A percentile compares a stretch with the other conserved stretches of the same genome.
Evolutionary conservation across 37 sponge, comb jelly and placozoan genomes (phyloP).

Genomic region (Agelas oroides): DNA sequence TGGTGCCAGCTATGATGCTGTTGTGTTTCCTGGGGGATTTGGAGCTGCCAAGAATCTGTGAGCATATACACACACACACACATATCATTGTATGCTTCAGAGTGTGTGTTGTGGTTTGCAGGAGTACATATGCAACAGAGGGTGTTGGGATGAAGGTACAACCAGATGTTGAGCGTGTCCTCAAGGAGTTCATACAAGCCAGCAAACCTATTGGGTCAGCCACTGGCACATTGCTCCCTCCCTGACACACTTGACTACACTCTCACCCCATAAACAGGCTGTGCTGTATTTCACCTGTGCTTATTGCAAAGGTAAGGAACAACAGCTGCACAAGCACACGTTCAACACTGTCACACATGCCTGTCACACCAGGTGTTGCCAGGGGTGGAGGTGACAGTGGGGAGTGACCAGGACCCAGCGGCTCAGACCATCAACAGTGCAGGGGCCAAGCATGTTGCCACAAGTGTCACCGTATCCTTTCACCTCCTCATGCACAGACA

Average conservation of each 20-base stretch:
- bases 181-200: slow-evolving; percentile 66
- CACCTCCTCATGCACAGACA: too few relatives aligned
- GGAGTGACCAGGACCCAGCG: slow-evolving; percentile 69
- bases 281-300: slow-evolving; percentile 90
- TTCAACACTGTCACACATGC: too few relatives aligned
- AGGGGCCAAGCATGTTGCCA: slow-evolving; percentile 80
- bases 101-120: slow-evolving; percentile 16
- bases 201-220: slow-evolving; percentile 88
- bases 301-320: slow-evolving; percentile 77
- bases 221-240: background rate
- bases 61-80: background rate
- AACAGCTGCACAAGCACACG: background rate
- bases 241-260: background rate
- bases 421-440: slow-evolving; percentile 73
- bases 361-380: slow-evolving; percentile 19
- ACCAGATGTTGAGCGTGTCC: slow-evolving; percentile 64
- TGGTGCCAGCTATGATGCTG: slow-evolving; percentile 60
- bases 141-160: slow-evolving; percentile 72
- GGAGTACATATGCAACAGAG: slow-evolving; percentile 76
- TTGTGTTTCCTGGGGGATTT: slow-evolving; percentile 92
- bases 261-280: slow-evolving; percentile 25
- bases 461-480: slow-evolving; percentile 72
- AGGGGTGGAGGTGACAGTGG: slow-evolving; percentile 81
- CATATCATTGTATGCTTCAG: background rate
- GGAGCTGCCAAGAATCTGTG: slow-evolving; percentile 96